Evolutionary conservation across 1,140 invertebrate species (phyloP).

Genomic region (Drosophila yakuba): DNA sequence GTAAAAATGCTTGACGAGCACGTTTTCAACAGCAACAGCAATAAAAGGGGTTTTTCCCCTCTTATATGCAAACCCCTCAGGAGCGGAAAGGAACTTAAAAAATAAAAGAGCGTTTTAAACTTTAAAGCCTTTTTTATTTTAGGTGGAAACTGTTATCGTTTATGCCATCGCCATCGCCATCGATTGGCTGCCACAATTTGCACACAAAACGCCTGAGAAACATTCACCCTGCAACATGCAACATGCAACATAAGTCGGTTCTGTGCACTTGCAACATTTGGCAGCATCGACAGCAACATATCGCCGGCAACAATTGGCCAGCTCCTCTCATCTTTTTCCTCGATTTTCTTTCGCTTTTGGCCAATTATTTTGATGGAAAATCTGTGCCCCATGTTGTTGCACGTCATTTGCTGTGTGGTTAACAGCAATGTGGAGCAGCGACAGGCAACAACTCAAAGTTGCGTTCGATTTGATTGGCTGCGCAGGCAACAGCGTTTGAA

Average conservation of each 20-base stretch:
- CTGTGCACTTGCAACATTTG: conserved; percentile 35
- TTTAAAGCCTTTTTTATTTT: conserved; percentile 4
- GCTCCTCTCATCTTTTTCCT: conserved; percentile 31
- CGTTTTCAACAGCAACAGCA: conserved; percentile 55
- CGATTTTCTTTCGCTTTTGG: conserved; percentile 47
- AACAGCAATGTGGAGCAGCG: conserved; percentile 74
- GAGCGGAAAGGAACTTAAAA: conserved; percentile 9
- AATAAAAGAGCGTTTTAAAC: not conserved
- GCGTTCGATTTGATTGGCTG: conserved; percentile 79
- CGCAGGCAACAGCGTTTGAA: conserved; percentile 54
- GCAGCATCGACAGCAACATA: conserved; percentile 27
- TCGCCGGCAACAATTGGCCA: conserved; percentile 56
- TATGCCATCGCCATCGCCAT: conserved; percentile 20
- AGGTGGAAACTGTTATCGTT: conserved; percentile 40
- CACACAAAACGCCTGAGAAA: conserved; percentile 41
- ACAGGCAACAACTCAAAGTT: conserved; percentile 59
- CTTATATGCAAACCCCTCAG: conserved; percentile 36
- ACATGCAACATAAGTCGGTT: conserved; percentile 40
- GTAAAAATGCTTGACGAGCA: conserved; percentile 77
- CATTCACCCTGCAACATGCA: conserved; percentile 34
- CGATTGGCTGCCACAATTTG: conserved; percentile 51
- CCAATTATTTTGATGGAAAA: conserved; percentile 62
- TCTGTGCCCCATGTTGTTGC: conserved; percentile 45
- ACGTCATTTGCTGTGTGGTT: conserved; percentile 75
- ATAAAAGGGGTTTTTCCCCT: conserved; percentile 10